Conservation (phyloP, 2,113 vertebrate species). For the Chloropsis cyanopogon region DNA sequence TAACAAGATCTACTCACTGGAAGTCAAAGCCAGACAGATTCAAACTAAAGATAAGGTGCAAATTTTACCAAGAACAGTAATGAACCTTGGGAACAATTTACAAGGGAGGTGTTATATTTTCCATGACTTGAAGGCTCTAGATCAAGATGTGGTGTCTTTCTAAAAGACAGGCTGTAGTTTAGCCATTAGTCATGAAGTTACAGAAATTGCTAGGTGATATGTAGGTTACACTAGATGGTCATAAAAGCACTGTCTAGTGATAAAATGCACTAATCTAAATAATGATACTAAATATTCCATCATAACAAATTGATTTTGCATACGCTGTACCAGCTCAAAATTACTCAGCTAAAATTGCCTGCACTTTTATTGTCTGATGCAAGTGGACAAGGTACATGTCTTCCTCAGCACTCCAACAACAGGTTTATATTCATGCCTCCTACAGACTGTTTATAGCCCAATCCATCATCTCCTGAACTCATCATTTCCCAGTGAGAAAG, state of each 20-base stretch:
- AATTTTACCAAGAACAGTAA: conserved; percentile 31
- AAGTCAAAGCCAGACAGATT: conserved; percentile 31
- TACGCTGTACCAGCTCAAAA: not conserved
- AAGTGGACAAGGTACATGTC: not conserved
- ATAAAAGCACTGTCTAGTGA: not conserved
- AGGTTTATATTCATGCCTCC: not conserved
- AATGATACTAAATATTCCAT: not conserved
- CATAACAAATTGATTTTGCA: not conserved
- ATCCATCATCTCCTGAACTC: not conserved
- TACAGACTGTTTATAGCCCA: not conserved
- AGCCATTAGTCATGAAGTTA: not conserved
- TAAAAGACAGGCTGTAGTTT: not conserved
- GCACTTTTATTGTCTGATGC: not conserved
- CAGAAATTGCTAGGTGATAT: not conserved
- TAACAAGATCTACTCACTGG: conserved; percentile 7
- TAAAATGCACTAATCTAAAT: conserved; percentile 38
- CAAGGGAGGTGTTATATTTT: conserved; percentile 25
- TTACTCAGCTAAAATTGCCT: not conserved
- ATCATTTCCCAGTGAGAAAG: not conserved
- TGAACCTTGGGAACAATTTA: conserved; percentile 15
- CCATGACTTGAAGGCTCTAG: conserved; percentile 5
- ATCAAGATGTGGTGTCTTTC: not conserved
- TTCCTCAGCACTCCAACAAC: not conserved
- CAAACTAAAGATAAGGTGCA: conserved; percentile 40
- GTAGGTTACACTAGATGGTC: not conserved